Base-by-base conservation (phyloP, 2,113 vertebrate species). In the Mus spicilegus region DNA sequence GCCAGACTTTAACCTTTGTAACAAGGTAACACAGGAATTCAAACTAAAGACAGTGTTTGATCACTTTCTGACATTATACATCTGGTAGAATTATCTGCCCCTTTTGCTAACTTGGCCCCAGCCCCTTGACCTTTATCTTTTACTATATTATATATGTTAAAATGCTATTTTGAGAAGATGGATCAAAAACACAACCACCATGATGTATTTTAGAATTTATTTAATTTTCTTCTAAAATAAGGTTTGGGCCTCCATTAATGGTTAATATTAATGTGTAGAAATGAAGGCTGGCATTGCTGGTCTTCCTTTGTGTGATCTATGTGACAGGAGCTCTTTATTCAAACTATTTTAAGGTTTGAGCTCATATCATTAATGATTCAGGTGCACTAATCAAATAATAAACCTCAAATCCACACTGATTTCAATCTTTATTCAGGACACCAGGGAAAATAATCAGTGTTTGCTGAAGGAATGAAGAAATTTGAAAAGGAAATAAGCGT, bases 321-420 rank as follows among this genome's bases (percentile, higher is more conserved):
- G 86, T 95, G 95, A 95, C 86, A 97, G 70, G 91, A 94, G 24
- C 76, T 95, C 86, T 97, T 96, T 96, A 95, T 97, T 97, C 95
- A 97, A 97, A 96, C 96, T 97, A 97, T 97, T 98, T 96, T 97
- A 97, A 92, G 97, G 93, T 80, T 92, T 95, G 90, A 94, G 82
- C 89, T 97, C 90, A 88, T 95, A 96, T 96, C 94, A 98, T 97
- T 97, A 97, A 97, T 97, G 96, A 97, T 97, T 97, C 97, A 98
- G 96, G 96, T 97, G 65, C 22, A 84, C 78, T 97, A 97, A 98
- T 97, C 95, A 97, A 98, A 98, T 97, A 97, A 96, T 97, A 97
- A 97, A 94, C 93, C 87, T 86, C 46, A 93, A 97, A 97, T 95
- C 75, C 95, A 94, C 96, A 91, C 90, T 98, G 96, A 97, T 97